These are phyloP conservation scores for Venusia cambrica DNA, from an alignment of 2,888 invertebrate genomes.

Conservation along the genomic window DNA sequence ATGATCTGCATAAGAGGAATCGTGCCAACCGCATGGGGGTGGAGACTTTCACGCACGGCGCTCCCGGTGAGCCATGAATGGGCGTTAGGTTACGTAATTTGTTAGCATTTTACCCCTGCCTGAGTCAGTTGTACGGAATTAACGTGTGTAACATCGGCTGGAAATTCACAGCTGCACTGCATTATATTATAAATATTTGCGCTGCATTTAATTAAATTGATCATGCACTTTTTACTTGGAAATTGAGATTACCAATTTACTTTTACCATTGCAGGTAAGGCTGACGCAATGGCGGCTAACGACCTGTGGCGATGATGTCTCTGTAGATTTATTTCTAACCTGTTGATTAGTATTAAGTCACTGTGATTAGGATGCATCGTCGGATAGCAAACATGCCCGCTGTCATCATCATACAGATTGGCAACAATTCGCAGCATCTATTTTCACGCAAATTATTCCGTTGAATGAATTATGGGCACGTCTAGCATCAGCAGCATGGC, in stretches of 20 bases:
- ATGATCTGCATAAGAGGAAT: slow-evolving; percentile 33
- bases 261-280: slow-evolving; percentile 15
- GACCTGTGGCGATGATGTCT: slow-evolving; percentile 11
- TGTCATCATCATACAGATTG: slow-evolving; percentile 39
- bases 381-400: slow-evolving; percentile 23
- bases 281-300: slow-evolving; percentile 9
- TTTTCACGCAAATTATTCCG: slow-evolving; percentile 52
- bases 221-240: slow-evolving; percentile 11
- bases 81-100: slow-evolving; percentile 63
- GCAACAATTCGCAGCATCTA: slow-evolving; percentile 44
- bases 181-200: slow-evolving; percentile 44
- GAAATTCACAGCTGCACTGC: slow-evolving; percentile 51
- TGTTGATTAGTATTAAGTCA: too few species aligned
- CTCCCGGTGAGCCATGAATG: slow-evolving; percentile 59
- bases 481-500: slow-evolving; percentile 34
- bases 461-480: slow-evolving; percentile 48
- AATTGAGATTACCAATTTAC: slow-evolving; percentile 7
- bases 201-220: slow-evolving; percentile 24
- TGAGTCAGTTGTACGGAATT: slow-evolving; percentile 66
- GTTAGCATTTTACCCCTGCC: slow-evolving; percentile 53
- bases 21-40: slow-evolving; percentile 21
- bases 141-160: slow-evolving; percentile 56
- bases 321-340: slow-evolving; percentile 11
- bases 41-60: slow-evolving; percentile 44
- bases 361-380: slow-evolving; percentile 35